These are phyloP conservation scores for Platycnemis pennipes DNA, from an alignment of 2,888 invertebrate genomes.

Conservation along the genomic window DNA sequence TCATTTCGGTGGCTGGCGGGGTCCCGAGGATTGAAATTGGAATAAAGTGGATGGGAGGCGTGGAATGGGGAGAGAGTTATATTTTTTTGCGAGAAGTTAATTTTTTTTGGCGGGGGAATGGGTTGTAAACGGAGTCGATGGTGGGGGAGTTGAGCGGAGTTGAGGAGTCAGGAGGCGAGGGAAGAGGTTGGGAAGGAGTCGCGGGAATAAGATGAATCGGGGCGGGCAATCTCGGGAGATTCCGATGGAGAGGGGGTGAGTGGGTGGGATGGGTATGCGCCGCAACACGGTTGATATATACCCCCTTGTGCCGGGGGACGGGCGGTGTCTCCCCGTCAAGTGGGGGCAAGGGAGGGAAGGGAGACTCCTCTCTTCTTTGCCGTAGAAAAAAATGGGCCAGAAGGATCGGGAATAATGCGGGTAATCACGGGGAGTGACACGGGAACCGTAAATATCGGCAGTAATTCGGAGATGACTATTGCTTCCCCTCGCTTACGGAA, in stretches of 20 bases:
- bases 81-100: neutral
- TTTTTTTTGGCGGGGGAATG: neutral
- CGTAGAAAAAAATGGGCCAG: neutral
- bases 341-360: neutral
- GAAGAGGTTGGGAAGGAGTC: neutral
- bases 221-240: conserved; percentile 19
- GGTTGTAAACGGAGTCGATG: neutral
- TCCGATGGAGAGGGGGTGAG: neutral
- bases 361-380: neutral
- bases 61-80: neutral
- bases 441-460: conserved; percentile 1
- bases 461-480: neutral
- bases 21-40: neutral
- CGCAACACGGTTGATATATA: conserved; percentile 11
- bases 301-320: neutral
- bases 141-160: neutral
- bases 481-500: neutral
- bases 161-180: neutral
- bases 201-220: conserved; percentile 11
- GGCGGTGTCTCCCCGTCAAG: neutral
- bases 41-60: neutral
- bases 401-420: neutral
- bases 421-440: neutral
- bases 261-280: neutral
- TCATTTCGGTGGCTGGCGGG: neutral